Evolutionary conservation across 2,113 vertebrate genomes (phyloP).

Genomic region (Pterocles orientalis): DNA sequence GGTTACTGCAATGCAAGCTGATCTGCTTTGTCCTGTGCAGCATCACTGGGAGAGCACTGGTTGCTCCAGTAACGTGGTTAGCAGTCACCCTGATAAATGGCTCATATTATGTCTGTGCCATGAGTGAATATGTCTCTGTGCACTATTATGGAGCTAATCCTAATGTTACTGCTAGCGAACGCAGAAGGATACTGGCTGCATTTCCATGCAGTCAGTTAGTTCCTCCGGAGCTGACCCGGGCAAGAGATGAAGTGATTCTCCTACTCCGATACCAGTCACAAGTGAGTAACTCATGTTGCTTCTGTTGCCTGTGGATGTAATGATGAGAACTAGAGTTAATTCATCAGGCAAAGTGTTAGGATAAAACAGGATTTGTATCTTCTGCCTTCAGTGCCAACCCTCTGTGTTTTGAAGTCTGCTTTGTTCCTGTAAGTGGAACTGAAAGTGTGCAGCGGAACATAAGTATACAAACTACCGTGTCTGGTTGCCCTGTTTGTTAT

Average conservation of each 20-base stretch:
- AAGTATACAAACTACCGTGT: background rate
- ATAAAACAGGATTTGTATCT: background rate
- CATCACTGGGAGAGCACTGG: conserved; percentile 74
- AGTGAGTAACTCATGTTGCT: conserved; percentile 40
- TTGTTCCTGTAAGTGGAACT: background rate
- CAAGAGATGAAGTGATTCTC: conserved; percentile 73
- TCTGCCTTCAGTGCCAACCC: background rate
- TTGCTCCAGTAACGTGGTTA: conserved; percentile 79
- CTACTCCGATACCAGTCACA: conserved; percentile 79
- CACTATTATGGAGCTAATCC: conserved; percentile 41
- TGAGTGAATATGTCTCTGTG: conserved; percentile 66
- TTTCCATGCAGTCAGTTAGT: conserved; percentile 72
- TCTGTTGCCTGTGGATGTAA: background rate
- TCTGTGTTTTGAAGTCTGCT: background rate
- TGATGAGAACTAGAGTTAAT: background rate
- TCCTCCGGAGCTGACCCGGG: conserved; percentile 45
- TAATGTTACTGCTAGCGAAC: background rate
- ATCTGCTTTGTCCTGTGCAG: conserved; percentile 68
- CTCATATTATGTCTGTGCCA: conserved; percentile 74
- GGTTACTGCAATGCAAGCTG: conserved; percentile 61
- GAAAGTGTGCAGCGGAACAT: background rate
- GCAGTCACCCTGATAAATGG: conserved; percentile 76
- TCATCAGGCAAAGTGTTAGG: background rate
- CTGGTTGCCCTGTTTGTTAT: background rate
- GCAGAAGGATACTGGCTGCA: conserved; percentile 40